Evolutionary conservation across 2,888 invertebrate species (phyloP).

Genomic region (Syritta pipiens): DNA sequence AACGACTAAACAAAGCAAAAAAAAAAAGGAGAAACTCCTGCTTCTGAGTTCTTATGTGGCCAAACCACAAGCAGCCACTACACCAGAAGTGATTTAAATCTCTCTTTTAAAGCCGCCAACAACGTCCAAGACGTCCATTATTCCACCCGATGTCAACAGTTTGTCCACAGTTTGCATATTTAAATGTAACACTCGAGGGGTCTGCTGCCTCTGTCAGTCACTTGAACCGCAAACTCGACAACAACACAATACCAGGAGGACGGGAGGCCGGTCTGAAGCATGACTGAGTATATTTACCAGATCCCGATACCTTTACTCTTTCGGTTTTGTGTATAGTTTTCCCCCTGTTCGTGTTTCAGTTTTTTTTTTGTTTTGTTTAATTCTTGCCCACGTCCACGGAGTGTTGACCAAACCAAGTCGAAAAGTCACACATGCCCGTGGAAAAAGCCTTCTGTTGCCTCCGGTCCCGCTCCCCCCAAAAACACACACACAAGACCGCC

Average conservation of each 20-base stretch:
- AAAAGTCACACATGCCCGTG: conserved; percentile 66
- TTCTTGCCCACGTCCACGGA: conserved; percentile 27
- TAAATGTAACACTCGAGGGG: conserved; percentile 66
- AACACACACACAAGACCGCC: conserved; percentile 4
- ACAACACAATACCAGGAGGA: not conserved
- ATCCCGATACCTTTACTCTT: conserved; percentile 46
- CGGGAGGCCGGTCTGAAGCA: not conserved
- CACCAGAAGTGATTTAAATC: conserved; percentile 49
- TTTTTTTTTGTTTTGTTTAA: conserved; percentile 18
- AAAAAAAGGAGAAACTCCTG: not conserved
- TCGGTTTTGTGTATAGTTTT: conserved; percentile 8
- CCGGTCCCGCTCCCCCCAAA: not conserved
- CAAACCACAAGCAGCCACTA: not conserved
- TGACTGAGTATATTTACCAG: conserved; percentile 41
- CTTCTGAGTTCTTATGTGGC: not conserved
- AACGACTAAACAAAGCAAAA: not conserved
- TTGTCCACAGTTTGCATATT: conserved; percentile 69
- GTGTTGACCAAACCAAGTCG: conserved; percentile 62
- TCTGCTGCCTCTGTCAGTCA: conserved; percentile 48
- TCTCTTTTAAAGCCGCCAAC: conserved; percentile 43
- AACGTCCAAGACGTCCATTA: conserved; percentile 61
- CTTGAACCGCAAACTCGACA: conserved; percentile 58
- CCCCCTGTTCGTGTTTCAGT: no score
- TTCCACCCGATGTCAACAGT: conserved; percentile 67
- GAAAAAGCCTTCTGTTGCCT: conserved; percentile 12